phyloP scores from a whole-genome alignment of 2,113 vertebrate genomes.

The Otocyon megalotis region DNA sequence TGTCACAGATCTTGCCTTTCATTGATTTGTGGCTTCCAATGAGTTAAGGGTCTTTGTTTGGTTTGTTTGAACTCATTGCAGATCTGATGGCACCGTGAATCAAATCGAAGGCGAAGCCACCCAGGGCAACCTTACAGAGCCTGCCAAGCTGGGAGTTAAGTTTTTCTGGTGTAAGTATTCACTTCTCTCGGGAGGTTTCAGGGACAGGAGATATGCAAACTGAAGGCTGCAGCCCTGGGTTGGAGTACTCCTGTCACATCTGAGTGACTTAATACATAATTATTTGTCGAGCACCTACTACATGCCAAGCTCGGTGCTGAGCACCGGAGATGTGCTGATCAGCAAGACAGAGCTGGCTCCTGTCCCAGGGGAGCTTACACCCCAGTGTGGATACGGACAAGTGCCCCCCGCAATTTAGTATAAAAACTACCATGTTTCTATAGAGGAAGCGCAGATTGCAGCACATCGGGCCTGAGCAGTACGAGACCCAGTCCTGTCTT shows the following conservation, averaged over 20 bases:
- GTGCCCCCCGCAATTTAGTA: background rate
- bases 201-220: background rate
- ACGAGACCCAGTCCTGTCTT: background rate
- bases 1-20: background rate
- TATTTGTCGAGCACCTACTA: background rate
- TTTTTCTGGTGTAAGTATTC: conserved; percentile 91
- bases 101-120: conserved; percentile 90
- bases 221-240: background rate
- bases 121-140: conserved; percentile 89
- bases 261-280: background rate
- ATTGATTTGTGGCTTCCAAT: background rate
- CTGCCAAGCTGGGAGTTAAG: conserved; percentile 93
- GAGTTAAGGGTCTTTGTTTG: background rate
- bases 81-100: conserved; percentile 87
- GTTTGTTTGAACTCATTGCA: conserved; percentile 35
- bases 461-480: background rate
- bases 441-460: background rate
- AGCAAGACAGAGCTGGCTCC: background rate
- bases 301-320: background rate
- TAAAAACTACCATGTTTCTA: background rate
- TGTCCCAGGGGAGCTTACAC: background rate
- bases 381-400: background rate
- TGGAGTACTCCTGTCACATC: background rate
- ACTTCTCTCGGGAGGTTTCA: background rate
- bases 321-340: background rate